These are phyloP conservation scores for Tachypleus tridentatus DNA, from an alignment of 1,140 invertebrate genomes.

Conservation along the genomic window DNA sequence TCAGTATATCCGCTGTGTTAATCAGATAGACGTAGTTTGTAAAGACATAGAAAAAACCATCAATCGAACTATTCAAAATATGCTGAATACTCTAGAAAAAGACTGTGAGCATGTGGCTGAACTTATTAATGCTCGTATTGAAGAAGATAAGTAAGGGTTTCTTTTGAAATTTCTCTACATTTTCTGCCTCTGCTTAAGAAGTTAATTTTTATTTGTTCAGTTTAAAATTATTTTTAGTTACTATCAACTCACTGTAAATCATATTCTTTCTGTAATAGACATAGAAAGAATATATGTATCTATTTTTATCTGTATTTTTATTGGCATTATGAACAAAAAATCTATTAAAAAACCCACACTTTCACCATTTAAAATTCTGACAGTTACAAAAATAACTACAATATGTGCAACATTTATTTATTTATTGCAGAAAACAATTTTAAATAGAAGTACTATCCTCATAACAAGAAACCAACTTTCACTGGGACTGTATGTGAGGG, in stretches of 20 bases:
- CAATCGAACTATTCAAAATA: conserved; percentile 47
- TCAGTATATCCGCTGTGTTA: conserved; percentile 39
- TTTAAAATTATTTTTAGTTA: background rate
- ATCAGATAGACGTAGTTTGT: conserved; percentile 49
- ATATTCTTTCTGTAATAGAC: background rate
- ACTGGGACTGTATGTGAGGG: too few species aligned
- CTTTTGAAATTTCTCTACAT: background rate
- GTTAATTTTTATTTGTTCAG: background rate
- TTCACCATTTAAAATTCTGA: too few species aligned
- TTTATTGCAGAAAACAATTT: too few species aligned
- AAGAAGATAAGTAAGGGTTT: conserved; percentile 33
- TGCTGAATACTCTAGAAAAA: conserved; percentile 44
- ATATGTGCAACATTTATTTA: too few species aligned
- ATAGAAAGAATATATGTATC: background rate
- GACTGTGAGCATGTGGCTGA: conserved; percentile 42
- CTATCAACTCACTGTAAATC: background rate
- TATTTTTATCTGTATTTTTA: conserved; percentile 16
- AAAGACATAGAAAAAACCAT: conserved; percentile 47
- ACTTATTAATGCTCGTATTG: conserved; percentile 36
- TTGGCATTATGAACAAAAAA: conserved; percentile 1
- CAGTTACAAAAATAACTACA: too few species aligned
- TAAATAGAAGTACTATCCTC: too few species aligned
- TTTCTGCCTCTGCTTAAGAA: background rate
- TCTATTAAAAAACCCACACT: too few species aligned
- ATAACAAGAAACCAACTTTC: too few species aligned